Evolutionary conservation across 1,140 invertebrate genomes (phyloP).

Genomic region (Venturia canescens): DNA sequence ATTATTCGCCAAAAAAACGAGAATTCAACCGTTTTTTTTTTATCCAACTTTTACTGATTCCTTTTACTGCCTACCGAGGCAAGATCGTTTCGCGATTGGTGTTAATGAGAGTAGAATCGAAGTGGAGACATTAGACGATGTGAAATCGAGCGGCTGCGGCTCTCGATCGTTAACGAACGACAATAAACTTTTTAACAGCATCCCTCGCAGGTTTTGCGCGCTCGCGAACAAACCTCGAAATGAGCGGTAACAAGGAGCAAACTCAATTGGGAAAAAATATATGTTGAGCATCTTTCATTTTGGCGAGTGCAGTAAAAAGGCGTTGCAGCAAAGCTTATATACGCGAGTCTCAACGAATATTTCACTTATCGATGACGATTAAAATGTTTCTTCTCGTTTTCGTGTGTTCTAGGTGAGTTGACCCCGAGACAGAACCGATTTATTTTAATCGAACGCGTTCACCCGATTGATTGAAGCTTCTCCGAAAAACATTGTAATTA

Average conservation of each 20-base stretch:
- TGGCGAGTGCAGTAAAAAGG: no score
- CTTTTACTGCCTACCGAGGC: neutral
- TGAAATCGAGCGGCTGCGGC: neutral
- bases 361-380: neutral
- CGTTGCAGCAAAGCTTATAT: neutral
- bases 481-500: constrained; percentile 43
- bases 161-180: constrained; percentile 19
- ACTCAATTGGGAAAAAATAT: no score
- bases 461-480: constrained; percentile 14
- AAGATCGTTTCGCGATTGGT: constrained; percentile 46
- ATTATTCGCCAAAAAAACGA: neutral
- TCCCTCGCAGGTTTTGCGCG: neutral
- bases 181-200: constrained; percentile 12
- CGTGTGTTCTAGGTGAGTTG: constrained; percentile 47
- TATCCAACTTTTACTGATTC: neutral
- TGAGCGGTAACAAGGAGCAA: no score
- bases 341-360: neutral
- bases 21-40: neutral
- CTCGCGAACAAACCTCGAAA: neutral
- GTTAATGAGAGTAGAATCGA: constrained; percentile 46
- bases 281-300: no score
- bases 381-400: constrained; percentile 12
- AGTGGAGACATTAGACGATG: constrained; percentile 38
- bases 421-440: constrained; percentile 24
- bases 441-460: constrained; percentile 33